Base-by-base conservation (phyloP, 2,113 vertebrate genomes). In the Oriolus oriolus region DNA sequence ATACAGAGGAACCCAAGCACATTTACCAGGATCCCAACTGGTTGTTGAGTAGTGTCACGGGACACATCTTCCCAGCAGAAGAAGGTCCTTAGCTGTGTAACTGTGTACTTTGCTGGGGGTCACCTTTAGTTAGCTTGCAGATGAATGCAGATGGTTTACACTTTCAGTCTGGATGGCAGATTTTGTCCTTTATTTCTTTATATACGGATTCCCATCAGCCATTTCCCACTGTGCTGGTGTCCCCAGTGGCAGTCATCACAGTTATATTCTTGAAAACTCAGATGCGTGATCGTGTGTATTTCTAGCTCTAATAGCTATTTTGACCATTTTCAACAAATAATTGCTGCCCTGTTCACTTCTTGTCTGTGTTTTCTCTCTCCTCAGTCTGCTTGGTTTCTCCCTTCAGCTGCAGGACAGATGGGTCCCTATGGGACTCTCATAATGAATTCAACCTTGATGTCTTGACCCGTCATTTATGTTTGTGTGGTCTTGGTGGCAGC, bases 391-490 rank as follows among this genome's bases (percentile, higher is more conserved):
- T 41, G 52, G 17, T 64, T 85, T 69, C 70, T 69, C 18, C 39
- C 44, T 85, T 87, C 84, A 86, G 44, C 66, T 91, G 44, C 45
- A 85, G 78, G 92, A 84, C 90, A 96, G 59, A 77, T 69, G 71
- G 70, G n/a, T 86, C 68, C 12, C 71, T 79, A 24, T 71, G 88
- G 35, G 27, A 80, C 66, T 70, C 70, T 35, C 13, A 68, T 80
- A 86, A 83, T 81, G 10, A 91, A 84, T 86, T 97, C 88, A 87
- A 1, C 83, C 82, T 86, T 90, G 33, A 64, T 64, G 68, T 74
- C 53, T 84, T 84, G 71, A 94, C 71, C 85, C 7, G 0, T 86
- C 64, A 22, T 87, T 89, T 92, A 41, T 59, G 35, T 73, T 54
- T 56, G 35, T 61, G 52, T 71, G 47, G 52, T 90, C 78, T 86